Evolutionary conservation across 2,113 vertebrate genomes (phyloP), one percentile per base, ranked within the genome.

Genomic region (Chaetorhynchus papuensis): DNA sequence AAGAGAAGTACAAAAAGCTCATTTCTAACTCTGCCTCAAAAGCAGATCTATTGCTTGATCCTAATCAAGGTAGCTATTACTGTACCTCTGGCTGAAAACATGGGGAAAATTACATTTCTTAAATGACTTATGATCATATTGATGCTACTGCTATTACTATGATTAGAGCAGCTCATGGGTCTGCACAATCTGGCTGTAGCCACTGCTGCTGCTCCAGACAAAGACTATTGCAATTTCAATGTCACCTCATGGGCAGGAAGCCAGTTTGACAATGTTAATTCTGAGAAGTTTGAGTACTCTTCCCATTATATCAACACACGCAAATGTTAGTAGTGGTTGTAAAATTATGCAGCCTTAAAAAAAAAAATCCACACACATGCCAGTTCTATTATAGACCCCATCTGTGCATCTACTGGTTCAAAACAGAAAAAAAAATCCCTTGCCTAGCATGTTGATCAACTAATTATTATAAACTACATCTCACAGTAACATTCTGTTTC

Each of bases 341-440:
- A 91, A 94, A 94, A 83, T 90, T 88, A 85, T 88, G 70, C 75
- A 75, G 50, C 50, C 82, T 83, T 93, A 81, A 89, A 92, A 93
- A 91, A 91, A 65, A 57, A 66, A 70, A 50, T 41, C 70, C 27
- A 77, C 66, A 61, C 78, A 45, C 35, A 44, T 87, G 93, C 85
- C 56, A 92, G 79, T 83, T 94, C 87, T 91, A 59, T 93, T 95
- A 91, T 44, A 94, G 82, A 77, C 64, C 71, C 90, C 90, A 94
- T 96, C 82, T 96, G 90, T 88, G 91, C 91, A 83, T 91, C 59
- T 89, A 47, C 82, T 90, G 54, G 78, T 93, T 96, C 78, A 89
- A 74, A 92, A 89, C 27, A 42, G 68, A 72, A 92, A 87, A 76
- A 81, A 91, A 90, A 96, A 63, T 70, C 59, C 59, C 91, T 95